Percentiles rank a stretch among this genome's conserved stretches.
phyloP scores from a whole-genome alignment of 2,113 vertebrate genomes.

The Petromus typicus region DNA sequence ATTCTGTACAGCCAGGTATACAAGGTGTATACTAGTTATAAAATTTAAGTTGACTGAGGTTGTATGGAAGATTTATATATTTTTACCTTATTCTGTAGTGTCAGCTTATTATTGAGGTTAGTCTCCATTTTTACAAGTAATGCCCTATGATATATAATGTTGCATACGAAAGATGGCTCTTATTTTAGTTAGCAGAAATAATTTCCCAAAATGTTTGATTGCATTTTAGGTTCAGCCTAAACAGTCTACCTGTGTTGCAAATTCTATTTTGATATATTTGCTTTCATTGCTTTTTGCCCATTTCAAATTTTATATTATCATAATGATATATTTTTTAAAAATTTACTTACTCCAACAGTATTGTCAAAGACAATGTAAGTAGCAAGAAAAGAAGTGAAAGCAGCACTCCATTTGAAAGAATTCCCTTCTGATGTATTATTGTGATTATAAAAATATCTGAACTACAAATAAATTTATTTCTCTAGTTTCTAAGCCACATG shows the following conservation, averaged over 20 bases:
- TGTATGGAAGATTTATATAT: neutral
- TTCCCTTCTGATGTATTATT: neutral
- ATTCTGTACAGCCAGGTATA: neutral
- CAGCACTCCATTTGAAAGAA: neutral
- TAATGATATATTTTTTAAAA: neutral
- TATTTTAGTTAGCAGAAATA: neutral
- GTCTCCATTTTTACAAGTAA: neutral
- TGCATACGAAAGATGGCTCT: neutral
- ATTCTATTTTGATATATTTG: neutral
- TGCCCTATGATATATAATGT: neutral
- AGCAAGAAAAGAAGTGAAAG: neutral
- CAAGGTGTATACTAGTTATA: neutral
- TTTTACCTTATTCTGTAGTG: neutral
- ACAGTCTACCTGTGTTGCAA: neutral
- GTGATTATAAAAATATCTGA: neutral
- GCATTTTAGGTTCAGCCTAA: neutral
- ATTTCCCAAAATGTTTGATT: constrained; percentile 20
- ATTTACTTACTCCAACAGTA: neutral
- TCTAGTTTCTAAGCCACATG: neutral
- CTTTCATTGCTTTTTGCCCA: neutral
- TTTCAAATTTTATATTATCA: neutral
- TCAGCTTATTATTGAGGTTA: constrained; percentile 5
- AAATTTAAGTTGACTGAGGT: constrained; percentile 35
- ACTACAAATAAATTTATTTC: constrained; percentile 14
- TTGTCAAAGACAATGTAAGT: neutral